These are phyloP conservation scores for Pseudochirops corinnae DNA, from an alignment of 2,797 vertebrate genomes.

Conservation along the genomic window DNA sequence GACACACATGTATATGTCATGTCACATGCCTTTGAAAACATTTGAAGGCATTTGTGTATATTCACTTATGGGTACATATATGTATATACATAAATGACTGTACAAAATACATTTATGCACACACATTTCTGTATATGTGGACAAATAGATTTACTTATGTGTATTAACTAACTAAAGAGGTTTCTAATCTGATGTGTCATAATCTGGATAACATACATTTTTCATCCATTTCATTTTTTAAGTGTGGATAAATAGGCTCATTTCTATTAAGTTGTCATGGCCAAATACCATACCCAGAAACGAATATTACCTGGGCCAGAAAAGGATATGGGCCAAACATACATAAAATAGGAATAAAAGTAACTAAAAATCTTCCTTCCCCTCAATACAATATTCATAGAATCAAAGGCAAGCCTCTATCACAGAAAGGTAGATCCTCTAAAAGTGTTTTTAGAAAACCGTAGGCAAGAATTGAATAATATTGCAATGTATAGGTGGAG, in stretches of 20 bases:
- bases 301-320: background rate
- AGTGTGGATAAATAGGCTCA: background rate
- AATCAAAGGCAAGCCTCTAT: background rate
- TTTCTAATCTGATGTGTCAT: background rate
- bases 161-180: no score
- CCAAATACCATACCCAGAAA: background rate
- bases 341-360: background rate
- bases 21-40: background rate
- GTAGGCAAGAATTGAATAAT: background rate
- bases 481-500: background rate
- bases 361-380: background rate
- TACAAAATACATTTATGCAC: background rate
- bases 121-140: background rate
- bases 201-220: background rate
- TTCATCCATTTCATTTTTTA: background rate
- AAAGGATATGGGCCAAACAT: background rate
- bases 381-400: background rate
- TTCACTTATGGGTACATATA: background rate
- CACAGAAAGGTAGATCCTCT: background rate
- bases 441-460: background rate
- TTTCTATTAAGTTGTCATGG: background rate
- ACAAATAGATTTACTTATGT: no score
- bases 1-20: background rate
- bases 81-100: background rate
- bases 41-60: background rate